Percentiles rank a stretch among this genome's conserved stretches.
Conservation (phyloP, 2,113 vertebrate genomes). For the Petrocephalus zakoni region DNA sequence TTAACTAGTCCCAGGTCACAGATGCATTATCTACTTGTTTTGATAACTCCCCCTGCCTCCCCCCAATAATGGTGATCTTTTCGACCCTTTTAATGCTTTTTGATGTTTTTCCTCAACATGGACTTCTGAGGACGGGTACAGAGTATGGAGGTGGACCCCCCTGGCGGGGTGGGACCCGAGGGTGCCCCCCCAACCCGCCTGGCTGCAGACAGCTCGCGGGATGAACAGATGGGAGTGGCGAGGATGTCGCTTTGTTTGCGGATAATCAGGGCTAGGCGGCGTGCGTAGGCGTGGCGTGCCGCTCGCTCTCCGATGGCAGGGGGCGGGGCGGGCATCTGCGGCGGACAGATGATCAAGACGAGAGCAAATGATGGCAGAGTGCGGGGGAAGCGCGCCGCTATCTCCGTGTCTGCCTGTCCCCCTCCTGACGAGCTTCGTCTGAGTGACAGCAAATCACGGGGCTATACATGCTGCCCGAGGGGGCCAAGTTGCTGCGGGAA, state of each 20-base stretch:
- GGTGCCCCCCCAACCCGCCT: too few species aligned
- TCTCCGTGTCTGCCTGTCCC: neutral
- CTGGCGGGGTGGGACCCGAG: neutral
- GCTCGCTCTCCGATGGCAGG: neutral
- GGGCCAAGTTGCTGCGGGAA: neutral
- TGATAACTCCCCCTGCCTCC: neutral
- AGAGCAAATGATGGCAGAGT: neutral
- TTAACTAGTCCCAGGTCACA: neutral
- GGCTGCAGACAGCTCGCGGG: neutral
- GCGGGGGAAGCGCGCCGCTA: neutral
- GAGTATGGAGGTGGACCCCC: neutral
- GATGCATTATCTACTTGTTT: neutral
- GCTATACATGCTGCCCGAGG: neutral
- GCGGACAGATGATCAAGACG: neutral
- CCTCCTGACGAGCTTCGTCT: neutral
- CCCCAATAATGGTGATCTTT: neutral
- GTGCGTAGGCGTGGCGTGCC: neutral
- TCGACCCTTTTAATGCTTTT: neutral
- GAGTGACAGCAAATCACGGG: neutral
- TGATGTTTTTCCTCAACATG: neutral
- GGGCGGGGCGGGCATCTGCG: neutral
- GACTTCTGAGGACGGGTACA: neutral
- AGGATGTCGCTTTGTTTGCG: neutral
- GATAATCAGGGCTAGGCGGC: neutral
- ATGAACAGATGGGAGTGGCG: neutral